Conservation (phyloP, 2,113 vertebrate genomes). For the Rhineura floridana region DNA sequence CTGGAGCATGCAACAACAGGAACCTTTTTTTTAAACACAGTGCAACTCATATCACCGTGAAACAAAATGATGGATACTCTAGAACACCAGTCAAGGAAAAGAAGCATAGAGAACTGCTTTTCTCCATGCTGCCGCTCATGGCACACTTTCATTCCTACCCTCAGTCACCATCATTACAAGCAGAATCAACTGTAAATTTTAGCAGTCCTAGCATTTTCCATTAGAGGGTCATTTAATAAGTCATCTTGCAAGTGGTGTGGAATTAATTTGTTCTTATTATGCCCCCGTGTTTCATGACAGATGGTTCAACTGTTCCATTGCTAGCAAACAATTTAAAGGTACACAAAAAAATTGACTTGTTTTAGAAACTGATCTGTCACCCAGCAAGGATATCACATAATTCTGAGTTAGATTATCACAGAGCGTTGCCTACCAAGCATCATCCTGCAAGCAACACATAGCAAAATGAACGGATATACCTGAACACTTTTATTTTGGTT, state of each 20-base stretch:
- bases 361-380: background rate
- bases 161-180: background rate
- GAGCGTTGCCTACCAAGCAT: background rate
- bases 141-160: no score
- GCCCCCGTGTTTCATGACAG: slow-evolving; percentile 14
- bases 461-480: background rate
- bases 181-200: background rate
- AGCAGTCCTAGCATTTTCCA: background rate
- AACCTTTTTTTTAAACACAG: no score
- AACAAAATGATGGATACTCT: background rate
- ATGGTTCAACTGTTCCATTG: background rate
- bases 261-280: slow-evolving; percentile 32
- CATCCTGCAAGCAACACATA: fast-evolving
- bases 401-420: background rate
- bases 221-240: background rate
- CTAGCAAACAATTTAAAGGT: background rate
- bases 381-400: background rate
- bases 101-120: background rate
- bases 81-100: no score
- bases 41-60: background rate
- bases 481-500: background rate
- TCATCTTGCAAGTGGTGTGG: background rate
- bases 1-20: background rate
- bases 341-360: background rate
- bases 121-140: background rate